Evolutionary conservation across 2,797 vertebrate species (phyloP), one percentile per base, ranked within the genome.

Genomic region (Acropternis orthonyx): DNA sequence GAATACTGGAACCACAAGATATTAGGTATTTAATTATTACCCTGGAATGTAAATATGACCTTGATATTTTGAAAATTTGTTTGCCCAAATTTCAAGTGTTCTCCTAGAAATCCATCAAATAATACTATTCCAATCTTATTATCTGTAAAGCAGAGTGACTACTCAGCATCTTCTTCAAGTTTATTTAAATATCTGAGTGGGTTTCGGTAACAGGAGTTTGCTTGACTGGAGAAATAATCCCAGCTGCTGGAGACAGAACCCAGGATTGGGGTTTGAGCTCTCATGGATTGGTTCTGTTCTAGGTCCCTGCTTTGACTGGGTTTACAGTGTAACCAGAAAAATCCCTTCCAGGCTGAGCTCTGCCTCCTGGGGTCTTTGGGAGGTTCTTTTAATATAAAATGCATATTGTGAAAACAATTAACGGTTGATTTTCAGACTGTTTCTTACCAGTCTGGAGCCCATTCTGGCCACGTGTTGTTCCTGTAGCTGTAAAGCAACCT

Each of bases 11-110:
- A 76, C 72, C 44, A 43, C 52, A n/a, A 69, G 48, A 46, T 67
- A 44, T 19, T 71, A 85, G 85, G 49, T 88, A 92, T 76, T 92
- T 91, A 66, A 73, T 86, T 90, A 68, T 93, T 93, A 46, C 58
- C 27, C 66, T 34, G 30, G 83, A 92, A 93, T 95, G 74, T 95
- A 94, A 90, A 93, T 74, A 90, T 6, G 30, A 34, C 65, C 68
- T 54, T 77, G 67, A 56, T 85, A 46, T 51, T 93, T 90, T 69
- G 41, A 28, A 76, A 28, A 76, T 86, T 63, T 92, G 62, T 86
- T 94, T 95, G 49, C 26, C 52, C 27, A 22, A 43, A 86, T 92
- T 92, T 92, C 63, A 74, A 92, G 74, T 48, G 56, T 81, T 93
- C 65, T 39, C 66, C 76, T 84, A 78, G 36, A 55, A 94, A 79